Conservation (phyloP, 2,797 vertebrate genomes). For the Hippocampus kuda region DNA sequence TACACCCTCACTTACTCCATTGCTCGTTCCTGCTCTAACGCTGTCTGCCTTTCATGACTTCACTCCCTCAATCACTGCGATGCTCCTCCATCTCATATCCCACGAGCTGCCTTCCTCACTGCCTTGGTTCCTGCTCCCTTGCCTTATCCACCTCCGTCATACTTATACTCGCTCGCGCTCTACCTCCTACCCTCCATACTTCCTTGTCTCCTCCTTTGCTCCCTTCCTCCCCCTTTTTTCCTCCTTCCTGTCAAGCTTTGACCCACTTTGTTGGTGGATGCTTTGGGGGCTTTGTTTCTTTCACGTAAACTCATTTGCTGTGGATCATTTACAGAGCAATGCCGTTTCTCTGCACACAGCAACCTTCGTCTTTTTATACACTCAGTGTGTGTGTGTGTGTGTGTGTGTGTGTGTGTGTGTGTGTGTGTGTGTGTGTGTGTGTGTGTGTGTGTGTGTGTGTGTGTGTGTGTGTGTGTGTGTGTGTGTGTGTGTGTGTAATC, state of each 20-base stretch:
- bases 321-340: conserved; percentile 55
- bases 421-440: conserved; percentile 10
- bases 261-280: conserved; percentile 55
- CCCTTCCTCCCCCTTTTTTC: neutral
- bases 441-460: neutral
- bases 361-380: neutral
- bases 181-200: neutral
- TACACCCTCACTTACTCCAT: neutral
- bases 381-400: conserved; percentile 5
- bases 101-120: neutral
- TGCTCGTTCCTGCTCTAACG: neutral
- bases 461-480: neutral
- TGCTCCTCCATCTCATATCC: neutral
- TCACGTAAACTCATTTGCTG: conserved; percentile 57
- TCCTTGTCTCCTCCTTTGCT: conserved; percentile 4
- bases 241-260: conserved; percentile 20
- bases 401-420: conserved; percentile 15
- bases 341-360: conserved; percentile 24
- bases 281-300: conserved; percentile 45
- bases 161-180: conserved; percentile 8
- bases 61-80: neutral
- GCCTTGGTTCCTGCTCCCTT: neutral
- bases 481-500: neutral
- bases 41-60: neutral
- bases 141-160: neutral